Evolutionary conservation across 2,888 invertebrate genomes (phyloP).

Genomic region (Ditylenchus weischeri): DNA sequence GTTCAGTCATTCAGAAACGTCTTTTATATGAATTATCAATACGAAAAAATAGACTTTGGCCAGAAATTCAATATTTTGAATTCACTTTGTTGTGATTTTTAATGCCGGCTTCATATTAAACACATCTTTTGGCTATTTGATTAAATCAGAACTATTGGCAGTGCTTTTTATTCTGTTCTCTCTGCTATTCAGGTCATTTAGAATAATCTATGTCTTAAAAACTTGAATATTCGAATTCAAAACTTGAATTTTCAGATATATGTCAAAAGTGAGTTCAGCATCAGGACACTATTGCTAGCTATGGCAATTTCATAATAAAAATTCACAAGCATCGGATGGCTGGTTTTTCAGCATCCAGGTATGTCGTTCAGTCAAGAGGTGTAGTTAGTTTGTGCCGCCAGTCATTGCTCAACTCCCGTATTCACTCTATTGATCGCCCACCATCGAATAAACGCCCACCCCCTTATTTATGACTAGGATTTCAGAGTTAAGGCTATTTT

Average conservation of each 20-base stretch:
- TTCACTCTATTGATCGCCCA: no score
- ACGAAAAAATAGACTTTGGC: slow-evolving; percentile 28
- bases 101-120: slow-evolving; percentile 20
- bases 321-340: slow-evolving; percentile 88
- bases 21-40: no score
- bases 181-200: slow-evolving; percentile 10
- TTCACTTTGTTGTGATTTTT: slow-evolving; percentile 32
- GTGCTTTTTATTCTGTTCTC: slow-evolving; percentile 9
- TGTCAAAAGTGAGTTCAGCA: slow-evolving; percentile 20
- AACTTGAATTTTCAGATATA: slow-evolving; percentile 15
- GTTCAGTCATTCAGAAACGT: no score
- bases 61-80: slow-evolving; percentile 24
- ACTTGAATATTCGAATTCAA: neutral
- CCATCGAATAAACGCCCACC: no score
- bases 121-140: slow-evolving; percentile 14
- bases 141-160: slow-evolving; percentile 18
- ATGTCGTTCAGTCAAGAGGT: no score
- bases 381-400: no score
- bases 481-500: no score
- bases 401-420: no score
- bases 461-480: no score
- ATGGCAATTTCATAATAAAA: slow-evolving; percentile 89
- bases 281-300: slow-evolving; percentile 70
- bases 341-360: slow-evolving; percentile 65
- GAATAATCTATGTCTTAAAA: no score